Evolutionary conservation across 2,113 vertebrate species (phyloP).

Genomic region (Erpornis zantholeuca): DNA sequence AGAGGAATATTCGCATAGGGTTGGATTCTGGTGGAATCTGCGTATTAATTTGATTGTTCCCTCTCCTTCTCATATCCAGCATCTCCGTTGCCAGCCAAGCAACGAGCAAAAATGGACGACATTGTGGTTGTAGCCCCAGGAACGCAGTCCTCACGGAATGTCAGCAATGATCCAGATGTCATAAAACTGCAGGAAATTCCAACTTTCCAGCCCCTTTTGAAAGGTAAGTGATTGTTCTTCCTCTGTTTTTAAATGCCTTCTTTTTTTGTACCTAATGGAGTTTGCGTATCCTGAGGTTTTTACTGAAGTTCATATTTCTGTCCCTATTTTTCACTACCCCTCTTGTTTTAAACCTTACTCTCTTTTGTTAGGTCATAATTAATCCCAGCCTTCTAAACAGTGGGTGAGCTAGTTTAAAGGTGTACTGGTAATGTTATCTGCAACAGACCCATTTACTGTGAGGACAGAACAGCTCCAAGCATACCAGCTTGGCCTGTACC

Average conservation of each 20-base stretch:
- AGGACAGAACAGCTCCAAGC: neutral
- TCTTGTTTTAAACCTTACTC: neutral
- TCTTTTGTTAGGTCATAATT: neutral
- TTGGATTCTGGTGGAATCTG: neutral
- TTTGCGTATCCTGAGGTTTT: neutral
- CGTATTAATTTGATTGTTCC: neutral
- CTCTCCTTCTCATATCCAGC: slow-evolving; percentile 50
- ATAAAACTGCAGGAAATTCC: slow-evolving; percentile 98
- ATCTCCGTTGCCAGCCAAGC: slow-evolving; percentile 89
- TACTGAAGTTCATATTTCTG: neutral
- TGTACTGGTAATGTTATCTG: neutral
- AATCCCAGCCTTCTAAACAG: neutral
- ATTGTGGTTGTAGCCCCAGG: slow-evolving; percentile 95
- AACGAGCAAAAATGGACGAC: slow-evolving; percentile 97
- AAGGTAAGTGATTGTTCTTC: slow-evolving; percentile 74
- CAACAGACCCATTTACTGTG: neutral
- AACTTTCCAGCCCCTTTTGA: slow-evolving; percentile 94
- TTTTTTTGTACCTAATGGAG: neutral
- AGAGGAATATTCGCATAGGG: rapidly evolving
- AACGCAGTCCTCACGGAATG: slow-evolving; percentile 88
- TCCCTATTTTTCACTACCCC: neutral
- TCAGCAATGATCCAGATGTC: slow-evolving; percentile 95
- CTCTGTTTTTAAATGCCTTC: neutral
- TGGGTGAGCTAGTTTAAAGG: neutral
- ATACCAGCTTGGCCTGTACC: neutral